Conservation (phyloP, 2,113 vertebrate species). For the Gallinago undulata region DNA sequence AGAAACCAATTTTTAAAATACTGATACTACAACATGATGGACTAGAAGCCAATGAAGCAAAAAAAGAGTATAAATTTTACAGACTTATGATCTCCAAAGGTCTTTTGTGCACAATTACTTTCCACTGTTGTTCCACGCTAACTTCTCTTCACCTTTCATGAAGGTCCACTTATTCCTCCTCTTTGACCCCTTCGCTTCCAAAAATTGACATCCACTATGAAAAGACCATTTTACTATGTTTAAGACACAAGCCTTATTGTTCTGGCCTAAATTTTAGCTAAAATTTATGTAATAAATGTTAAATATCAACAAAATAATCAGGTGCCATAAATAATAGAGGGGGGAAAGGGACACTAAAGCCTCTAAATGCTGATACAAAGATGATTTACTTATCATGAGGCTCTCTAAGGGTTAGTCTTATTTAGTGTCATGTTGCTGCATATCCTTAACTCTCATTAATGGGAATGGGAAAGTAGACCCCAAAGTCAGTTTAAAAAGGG, state of each 20-base stretch:
- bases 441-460: constrained; percentile 66
- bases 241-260: neutral
- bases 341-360: neutral
- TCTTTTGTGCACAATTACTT: neutral
- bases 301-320: neutral
- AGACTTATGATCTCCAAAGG: neutral
- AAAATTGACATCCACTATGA: neutral
- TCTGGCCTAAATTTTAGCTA: neutral
- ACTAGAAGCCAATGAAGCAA: neutral
- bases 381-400: constrained; percentile 53
- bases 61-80: neutral
- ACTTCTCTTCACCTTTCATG: neutral
- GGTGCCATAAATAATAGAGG: neutral
- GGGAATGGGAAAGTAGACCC: constrained; percentile 61
- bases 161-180: neutral
- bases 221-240: neutral
- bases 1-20: neutral
- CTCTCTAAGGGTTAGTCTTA: neutral
- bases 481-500: constrained; percentile 40
- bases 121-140: neutral
- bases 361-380: constrained; percentile 5
- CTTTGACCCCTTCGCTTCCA: neutral
- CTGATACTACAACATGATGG: neutral
- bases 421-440: constrained; percentile 8
- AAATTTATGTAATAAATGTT: constrained; percentile 9